These are phyloP conservation scores for Ophonus ardosiacus DNA, from an alignment of 2,888 invertebrate species.

Conservation along the genomic window DNA sequence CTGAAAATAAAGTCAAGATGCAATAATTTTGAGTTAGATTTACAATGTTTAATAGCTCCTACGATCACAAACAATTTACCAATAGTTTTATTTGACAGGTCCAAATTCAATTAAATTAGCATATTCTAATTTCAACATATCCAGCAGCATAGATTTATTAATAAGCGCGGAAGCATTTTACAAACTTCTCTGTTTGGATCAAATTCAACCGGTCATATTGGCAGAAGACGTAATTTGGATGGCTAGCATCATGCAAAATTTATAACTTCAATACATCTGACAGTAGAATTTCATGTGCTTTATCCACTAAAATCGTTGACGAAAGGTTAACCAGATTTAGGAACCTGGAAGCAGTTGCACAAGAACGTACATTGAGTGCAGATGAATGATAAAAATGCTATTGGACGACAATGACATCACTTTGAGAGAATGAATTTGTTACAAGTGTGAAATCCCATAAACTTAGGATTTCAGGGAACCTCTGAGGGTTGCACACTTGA, in stretches of 20 bases:
- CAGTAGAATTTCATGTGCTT: background rate
- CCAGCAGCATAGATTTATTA: conserved; percentile 64
- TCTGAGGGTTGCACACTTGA: no score
- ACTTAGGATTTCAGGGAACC: no score
- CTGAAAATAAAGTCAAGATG: background rate
- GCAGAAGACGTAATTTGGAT: conserved; percentile 65
- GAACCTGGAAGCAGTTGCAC: conserved; percentile 20
- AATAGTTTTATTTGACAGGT: conserved; percentile 50
- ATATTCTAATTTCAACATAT: conserved; percentile 62
- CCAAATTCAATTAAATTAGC: conserved; percentile 64
- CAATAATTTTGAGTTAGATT: conserved; percentile 1
- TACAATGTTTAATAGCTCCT: background rate
- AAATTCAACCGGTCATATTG: conserved; percentile 52
- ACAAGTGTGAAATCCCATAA: no score
- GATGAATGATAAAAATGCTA: conserved; percentile 1
- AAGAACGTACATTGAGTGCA: background rate
- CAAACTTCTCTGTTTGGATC: conserved; percentile 61
- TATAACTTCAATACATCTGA: background rate
- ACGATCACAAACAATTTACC: conserved; percentile 65
- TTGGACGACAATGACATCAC: no score
- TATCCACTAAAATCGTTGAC: background rate
- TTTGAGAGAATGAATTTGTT: no score
- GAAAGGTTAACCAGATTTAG: conserved; percentile 27
- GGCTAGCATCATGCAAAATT: conserved; percentile 62
- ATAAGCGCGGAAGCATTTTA: conserved; percentile 65